Evolutionary conservation across 2,797 vertebrate species (phyloP), one percentile per base, ranked within the genome.

Genomic region (Anomalospiza imberbis): DNA sequence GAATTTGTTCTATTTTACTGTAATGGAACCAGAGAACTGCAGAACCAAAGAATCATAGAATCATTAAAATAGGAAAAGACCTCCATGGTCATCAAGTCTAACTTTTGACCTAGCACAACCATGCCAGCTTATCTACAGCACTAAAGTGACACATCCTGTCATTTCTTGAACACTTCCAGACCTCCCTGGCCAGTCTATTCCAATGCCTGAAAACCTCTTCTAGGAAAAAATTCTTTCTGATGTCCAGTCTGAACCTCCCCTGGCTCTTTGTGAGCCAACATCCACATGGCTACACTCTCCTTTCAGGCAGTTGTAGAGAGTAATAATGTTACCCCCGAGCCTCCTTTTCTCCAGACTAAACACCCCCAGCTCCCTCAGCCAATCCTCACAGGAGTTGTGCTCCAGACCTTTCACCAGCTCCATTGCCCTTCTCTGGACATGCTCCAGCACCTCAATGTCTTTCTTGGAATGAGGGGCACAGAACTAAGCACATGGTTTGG

Each of bases 251-350:
- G 12, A 61, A 40, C 29, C 6, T 34, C 14, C 8, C 3, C 25
- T 24, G 6, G 12, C 7, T 67, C 22, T 60, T 18, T 29, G 19
- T 73, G 34, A 8, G 19, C 24, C 58, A 47, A 5, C 4, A 4
- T 36, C 7, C 20, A 60, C 2, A 14, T 58, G 17, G 16, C 25
- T 40, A 21, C 10, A 26, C 1, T 10, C 6, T 60, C 14, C 8
- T 60, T 57, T 40, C n/a, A 31, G 45, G 9, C 7, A n/a, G 14
- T 15, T 31, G 9, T 53, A 25, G 24, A 38, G 26, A 57, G 26
- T 2, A 0, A 32, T 8, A 22, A 22, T 3, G 8, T 24, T 15
- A 9, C 5, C 26, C 17, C 10, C 5, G 14, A 42, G 10, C 12
- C 21, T 55, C 21, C 12, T 48, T 55, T 63, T 18, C 36, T 50